Conservation (phyloP, 2,888 invertebrate genomes). For the Ryuthela nishihirai region DNA sequence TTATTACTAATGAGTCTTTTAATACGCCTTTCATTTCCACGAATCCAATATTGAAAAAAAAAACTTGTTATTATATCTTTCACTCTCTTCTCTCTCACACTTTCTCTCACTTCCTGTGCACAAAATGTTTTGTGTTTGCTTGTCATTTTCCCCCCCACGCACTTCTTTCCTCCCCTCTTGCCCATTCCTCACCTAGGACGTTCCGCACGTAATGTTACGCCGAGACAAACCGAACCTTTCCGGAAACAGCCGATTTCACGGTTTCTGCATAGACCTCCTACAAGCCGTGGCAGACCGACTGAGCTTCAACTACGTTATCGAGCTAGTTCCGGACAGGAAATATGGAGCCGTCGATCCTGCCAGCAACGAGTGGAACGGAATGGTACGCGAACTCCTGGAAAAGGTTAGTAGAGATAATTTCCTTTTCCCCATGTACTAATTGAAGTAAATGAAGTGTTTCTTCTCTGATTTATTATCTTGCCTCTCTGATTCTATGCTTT, state of each 20-base stretch:
- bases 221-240: conserved; percentile 1
- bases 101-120: no score
- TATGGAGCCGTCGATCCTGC: conserved; percentile 69
- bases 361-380: conserved; percentile 52
- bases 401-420: conserved; percentile 34
- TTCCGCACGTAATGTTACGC: conserved; percentile 77
- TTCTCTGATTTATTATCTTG: no score
- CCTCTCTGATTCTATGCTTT: no score
- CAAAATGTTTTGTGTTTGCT: no score
- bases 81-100: no score
- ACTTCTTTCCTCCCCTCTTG: conserved; percentile 26
- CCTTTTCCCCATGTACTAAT: no score
- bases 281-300: conserved; percentile 75
- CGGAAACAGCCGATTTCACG: conserved; percentile 54
- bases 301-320: conserved; percentile 82
- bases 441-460: no score
- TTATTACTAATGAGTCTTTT: no score
- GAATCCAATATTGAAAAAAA: no score
- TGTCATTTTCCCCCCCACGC: neutral
- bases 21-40: no score
- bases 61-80: no score
- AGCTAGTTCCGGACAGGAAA: conserved; percentile 78
- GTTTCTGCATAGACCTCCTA: conserved; percentile 85
- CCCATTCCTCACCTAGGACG: conserved; percentile 62
- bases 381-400: conserved; percentile 51